Conservation (phyloP, 2,113 vertebrate species). For the Naja naja region DNA sequence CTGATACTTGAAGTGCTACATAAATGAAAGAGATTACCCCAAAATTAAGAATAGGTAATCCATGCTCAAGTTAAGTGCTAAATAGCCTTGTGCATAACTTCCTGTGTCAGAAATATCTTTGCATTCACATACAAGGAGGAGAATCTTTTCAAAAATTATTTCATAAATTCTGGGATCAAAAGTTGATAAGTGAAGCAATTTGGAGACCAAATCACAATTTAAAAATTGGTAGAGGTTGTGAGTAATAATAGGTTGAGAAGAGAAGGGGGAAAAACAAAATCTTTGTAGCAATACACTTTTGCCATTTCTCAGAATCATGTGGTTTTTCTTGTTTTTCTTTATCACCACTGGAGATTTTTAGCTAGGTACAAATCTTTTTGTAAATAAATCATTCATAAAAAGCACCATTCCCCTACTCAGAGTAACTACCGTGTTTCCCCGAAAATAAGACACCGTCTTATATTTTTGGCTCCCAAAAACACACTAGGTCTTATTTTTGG, state of each 20-base stretch:
- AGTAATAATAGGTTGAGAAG: not conserved
- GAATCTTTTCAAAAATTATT: not conserved
- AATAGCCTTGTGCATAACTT: not conserved
- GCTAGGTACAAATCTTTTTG: not conserved
- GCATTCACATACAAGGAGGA: not conserved
- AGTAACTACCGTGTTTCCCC: too few species aligned
- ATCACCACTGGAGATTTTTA: not conserved
- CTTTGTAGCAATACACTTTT: not conserved
- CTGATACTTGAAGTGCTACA: not conserved
- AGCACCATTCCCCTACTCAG: not conserved
- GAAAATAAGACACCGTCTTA: too few species aligned
- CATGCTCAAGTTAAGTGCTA: not conserved
- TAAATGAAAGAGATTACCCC: not conserved
- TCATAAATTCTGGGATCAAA: not conserved
- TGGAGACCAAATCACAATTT: not conserved
- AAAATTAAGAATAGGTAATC: not conserved
- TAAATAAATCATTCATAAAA: conserved; percentile 16
- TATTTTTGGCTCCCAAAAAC: too few species aligned
- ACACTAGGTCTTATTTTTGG: too few species aligned
- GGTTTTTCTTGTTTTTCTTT: not conserved
- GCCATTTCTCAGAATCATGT: not conserved
- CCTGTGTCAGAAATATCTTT: not conserved
- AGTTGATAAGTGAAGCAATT: not conserved
- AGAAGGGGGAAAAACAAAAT: not conserved
- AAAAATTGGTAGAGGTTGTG: not conserved